Base-by-base conservation (phyloP, 2,113 vertebrate genomes). In the Melanotaenia duboulayi region DNA sequence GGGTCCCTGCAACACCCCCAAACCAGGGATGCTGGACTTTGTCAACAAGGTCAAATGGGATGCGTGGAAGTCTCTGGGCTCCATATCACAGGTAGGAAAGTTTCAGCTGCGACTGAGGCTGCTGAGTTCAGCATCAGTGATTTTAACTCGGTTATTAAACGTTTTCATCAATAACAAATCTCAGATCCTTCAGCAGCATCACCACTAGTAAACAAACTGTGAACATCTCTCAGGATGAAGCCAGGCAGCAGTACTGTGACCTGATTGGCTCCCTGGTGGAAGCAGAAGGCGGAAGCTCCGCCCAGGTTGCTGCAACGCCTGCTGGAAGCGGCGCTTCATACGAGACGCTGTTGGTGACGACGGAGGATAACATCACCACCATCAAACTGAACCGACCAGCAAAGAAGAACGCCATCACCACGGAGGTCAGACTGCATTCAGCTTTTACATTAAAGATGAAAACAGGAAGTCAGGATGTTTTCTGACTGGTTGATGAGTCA, bases 1-100 rank as follows among this genome's bases (percentile, higher is more conserved):
- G 72, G 97, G 97, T 22, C 91, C 95, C 52, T 98, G 97, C 78
- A 95, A 83, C 82, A 77, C 90, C 14, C 94, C 96, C 25, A 98
- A 96, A 86, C 96, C 97, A 0, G 88, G 95, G 13, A 92, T 96
- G 93, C 80, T 99, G 77, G 96, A 99, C 89, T 97, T 97, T 1
- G 84, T 97, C 57, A 96, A 95, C 83, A 97, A 97, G 76, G 96
- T 91, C 32, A 99, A 99, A 54, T 98, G 96, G 97, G 97, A 97
- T 4, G 93, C 97, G 0, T 97, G 97, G 97, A 96, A 89, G 40
- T 94, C 95, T 67, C 94, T 98, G 76, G 96, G 96, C 39, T 89
- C 24, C 62, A 90, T 95, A 40, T 81, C 96, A 46, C 94, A 96
- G 96, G 97, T 97, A 81, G 89, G 5, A 35, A 9, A 35, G 32